Conservation (phyloP, 1,140 invertebrate genomes). For the Zaprionus vittiger region DNA sequence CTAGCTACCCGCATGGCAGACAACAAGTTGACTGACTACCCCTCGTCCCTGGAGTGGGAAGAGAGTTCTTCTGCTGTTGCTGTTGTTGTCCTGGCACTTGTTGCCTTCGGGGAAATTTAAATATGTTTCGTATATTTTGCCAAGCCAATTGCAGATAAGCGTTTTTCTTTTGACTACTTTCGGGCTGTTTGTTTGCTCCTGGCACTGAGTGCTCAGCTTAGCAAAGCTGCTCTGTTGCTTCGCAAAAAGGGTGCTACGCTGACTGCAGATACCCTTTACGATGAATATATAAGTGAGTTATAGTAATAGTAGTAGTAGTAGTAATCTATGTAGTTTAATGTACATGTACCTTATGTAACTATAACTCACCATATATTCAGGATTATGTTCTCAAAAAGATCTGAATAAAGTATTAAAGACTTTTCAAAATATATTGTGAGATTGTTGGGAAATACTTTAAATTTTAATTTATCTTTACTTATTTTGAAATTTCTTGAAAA, state of each 20-base stretch:
- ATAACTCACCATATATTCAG: neutral
- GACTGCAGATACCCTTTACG: neutral
- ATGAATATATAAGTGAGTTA: neutral
- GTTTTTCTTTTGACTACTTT: slow-evolving; percentile 68
- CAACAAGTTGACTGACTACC: slow-evolving; percentile 48
- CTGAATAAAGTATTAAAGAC: no score
- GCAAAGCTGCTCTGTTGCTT: neutral
- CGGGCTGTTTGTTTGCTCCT: slow-evolving; percentile 48
- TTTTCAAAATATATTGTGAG: no score
- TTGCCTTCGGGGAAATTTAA: slow-evolving; percentile 74
- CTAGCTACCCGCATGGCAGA: slow-evolving; percentile 51
- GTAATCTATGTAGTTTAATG: neutral
- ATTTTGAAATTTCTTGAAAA: no score
- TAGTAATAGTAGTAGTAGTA: no score
- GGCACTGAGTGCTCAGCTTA: slow-evolving; percentile 51
- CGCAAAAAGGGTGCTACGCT: slow-evolving; percentile 5
- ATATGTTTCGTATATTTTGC: slow-evolving; percentile 67
- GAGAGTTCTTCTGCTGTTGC: neutral
- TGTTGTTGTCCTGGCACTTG: slow-evolving; percentile 59
- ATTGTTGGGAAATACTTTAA: no score
- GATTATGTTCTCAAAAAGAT: neutral
- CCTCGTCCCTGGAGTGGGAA: neutral
- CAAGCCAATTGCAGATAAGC: slow-evolving; percentile 79
- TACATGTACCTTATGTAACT: neutral
- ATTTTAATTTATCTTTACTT: no score